Evolutionary conservation across 92 coral and sea anemone genomes (phyloP), one percentile per base, ranked within the genome.

Genomic region (Desmophyllum pertusum): DNA sequence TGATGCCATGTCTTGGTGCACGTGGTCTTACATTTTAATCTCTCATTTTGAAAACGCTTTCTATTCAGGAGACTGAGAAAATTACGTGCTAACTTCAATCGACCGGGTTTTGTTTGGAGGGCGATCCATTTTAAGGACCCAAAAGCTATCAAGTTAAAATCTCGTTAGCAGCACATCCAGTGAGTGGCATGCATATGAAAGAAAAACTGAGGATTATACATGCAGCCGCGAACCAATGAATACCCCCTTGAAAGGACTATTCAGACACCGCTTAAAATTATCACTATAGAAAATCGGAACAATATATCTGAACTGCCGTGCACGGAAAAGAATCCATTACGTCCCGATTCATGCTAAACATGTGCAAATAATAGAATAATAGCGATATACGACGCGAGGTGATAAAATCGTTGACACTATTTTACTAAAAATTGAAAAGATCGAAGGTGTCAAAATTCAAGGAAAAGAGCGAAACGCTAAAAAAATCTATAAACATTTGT

Each of bases 161-260:
- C 57, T 66, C 72, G 72, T 67, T 80, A 51, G 50, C 76, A 80
- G 17, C 50, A 68, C n/a, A n/a, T n/a, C n/a, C n/a, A 62, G 51
- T 37, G 46, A 33, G 6, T 68, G 51, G 53, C 68, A 17, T 33
- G n/a, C n/a, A n/a, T 40, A 23, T 11, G 57, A 76, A 78, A 45
- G 42, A 17, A 57, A 45, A 46, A 35, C 42, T 6, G 43, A 30
- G n/a, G 38, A 51, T 48, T 66, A 27, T 31, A n/a, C 48, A 31
- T 19, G 37, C 40, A 75, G 29, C 59, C 79, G 11, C 23, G 42
- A 52, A 14, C 51, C 84, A 51, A 68, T 68, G 30, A 80, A 80
- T 52, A 15, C 30, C 23, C 38, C 11, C 70, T 57, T 77, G 70
- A 55, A 57, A 21, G 36, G 61, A 19, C 63, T 7, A 74, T 74